Conservation (phyloP, 37 sponge, comb jelly and placozoan genomes). For the Cladorhizidae sp. region DNA sequence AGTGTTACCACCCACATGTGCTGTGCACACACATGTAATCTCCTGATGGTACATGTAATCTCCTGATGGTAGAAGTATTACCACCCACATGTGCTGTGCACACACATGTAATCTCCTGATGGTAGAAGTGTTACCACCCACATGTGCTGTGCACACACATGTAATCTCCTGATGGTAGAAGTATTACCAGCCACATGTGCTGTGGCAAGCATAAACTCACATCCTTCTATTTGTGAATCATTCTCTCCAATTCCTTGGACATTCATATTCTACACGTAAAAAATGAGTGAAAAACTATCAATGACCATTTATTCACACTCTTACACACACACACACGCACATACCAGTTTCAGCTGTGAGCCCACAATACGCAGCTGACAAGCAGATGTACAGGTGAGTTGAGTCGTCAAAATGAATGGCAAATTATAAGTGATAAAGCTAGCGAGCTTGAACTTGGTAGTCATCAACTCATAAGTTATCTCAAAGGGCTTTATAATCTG, state of each 20-base stretch:
- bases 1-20: no score
- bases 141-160: no score
- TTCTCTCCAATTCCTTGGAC: conserved; percentile 1
- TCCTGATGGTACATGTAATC: no score
- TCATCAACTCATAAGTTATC: conserved; percentile 46
- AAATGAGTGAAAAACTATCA: not conserved
- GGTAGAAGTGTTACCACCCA: no score
- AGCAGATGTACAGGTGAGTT: conserved; percentile 45
- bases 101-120: no score
- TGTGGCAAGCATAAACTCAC: conserved; percentile 23
- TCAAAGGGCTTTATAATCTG: conserved; percentile 52
- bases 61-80: no score
- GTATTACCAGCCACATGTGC: not conserved
- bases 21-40: no score
- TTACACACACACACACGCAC: not conserved
- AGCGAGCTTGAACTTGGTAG: conserved; percentile 26
- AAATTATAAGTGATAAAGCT: conserved; percentile 17
- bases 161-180: not conserved
- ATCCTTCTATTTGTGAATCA: conserved; percentile 19
- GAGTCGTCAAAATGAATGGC: conserved; percentile 48
- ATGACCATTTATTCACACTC: not conserved
- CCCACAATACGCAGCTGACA: conserved; percentile 37
- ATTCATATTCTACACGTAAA: not conserved
- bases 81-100: no score
- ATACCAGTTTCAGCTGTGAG: conserved; percentile 12